Base-by-base conservation (phyloP, 2,113 vertebrate species). In the Plecturocebus donacophilus region DNA sequence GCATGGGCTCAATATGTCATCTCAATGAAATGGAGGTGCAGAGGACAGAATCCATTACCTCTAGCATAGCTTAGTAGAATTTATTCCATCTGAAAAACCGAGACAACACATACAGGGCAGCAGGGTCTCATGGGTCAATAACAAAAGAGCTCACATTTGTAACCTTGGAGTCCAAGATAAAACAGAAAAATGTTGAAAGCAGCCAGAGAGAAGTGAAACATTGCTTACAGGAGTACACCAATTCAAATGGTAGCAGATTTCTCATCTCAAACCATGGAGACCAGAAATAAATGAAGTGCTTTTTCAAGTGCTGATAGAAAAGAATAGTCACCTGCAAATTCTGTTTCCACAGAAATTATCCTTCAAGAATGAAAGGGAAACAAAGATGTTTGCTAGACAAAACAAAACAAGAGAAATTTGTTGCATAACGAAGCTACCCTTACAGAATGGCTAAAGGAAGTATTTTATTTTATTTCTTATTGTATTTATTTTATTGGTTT, bases 181-280 rank as follows among this genome's bases (percentile, higher is more conserved):
- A 45, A 80, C 11, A 17, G n/a, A 25, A 70, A 54, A 27, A 12
- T 1, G 23, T 32, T 42, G 20, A 9, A 45, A 7, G 3, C 25
- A 40, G 40, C 27, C 64, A 42, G n/a, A 47, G 75, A 87, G 54
- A 81, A 81, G 21, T 12, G n/a, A 66, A 20, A 11, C 11, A 0
- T 6, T 7, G 0, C n/a, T 12, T 27, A 30, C 0, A 40, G 49
- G 30, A 6, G 52, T n/a, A 32, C 38, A 42, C 11, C 32, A 12
- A 14, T 32, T 49, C 35, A 47, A 1, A 6, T 2, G 6, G 38
- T 5, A 12, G 56, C 70, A 23, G 49, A 20, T 7, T 35, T 70
- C 88, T 25, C 40, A 4, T 25, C 49, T 58, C 14, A 56, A 38
- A 12, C 54, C n/a, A 2, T 0, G 3, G 40, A 70, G 14, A 32